A percentile compares a stretch with the other conserved stretches of the same genome.
These are phyloP conservation scores for Lepilemur ruficaudatus DNA, from an alignment of 2,797 vertebrate species.

Conservation along the genomic window DNA sequence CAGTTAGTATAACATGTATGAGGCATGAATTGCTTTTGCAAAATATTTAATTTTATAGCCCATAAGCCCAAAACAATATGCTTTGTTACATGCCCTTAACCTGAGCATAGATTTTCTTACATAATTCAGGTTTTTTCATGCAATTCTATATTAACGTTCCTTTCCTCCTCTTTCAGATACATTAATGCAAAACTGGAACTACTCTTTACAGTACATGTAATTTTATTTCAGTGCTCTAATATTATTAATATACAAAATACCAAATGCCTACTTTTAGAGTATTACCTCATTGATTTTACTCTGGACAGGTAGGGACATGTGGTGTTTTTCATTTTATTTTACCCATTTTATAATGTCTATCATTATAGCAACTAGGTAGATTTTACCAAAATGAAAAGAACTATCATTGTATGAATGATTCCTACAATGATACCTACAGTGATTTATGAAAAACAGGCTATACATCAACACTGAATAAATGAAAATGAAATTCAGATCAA, in stretches of 20 bases:
- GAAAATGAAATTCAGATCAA: slow-evolving; percentile 51
- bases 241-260: background rate
- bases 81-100: background rate
- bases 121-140: background rate
- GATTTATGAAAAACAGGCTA: background rate
- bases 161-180: background rate
- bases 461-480: background rate
- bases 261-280: background rate
- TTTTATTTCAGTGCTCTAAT: slow-evolving; percentile 8
- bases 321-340: slow-evolving; percentile 51
- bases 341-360: slow-evolving; percentile 47
- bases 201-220: background rate
- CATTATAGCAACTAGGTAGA: slow-evolving; percentile 24
- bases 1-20: background rate
- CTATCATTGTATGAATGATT: too few species aligned
- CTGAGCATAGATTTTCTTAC: background rate
- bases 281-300: background rate
- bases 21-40: background rate
- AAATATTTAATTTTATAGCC: slow-evolving; percentile 22
- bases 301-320: background rate
- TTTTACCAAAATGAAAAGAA: slow-evolving; percentile 51
- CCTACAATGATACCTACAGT: background rate
- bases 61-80: background rate
- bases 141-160: background rate
- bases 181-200: slow-evolving; percentile 14